Conservation (phyloP, 2,797 vertebrate species). For the Catostomus latipinnis region DNA sequence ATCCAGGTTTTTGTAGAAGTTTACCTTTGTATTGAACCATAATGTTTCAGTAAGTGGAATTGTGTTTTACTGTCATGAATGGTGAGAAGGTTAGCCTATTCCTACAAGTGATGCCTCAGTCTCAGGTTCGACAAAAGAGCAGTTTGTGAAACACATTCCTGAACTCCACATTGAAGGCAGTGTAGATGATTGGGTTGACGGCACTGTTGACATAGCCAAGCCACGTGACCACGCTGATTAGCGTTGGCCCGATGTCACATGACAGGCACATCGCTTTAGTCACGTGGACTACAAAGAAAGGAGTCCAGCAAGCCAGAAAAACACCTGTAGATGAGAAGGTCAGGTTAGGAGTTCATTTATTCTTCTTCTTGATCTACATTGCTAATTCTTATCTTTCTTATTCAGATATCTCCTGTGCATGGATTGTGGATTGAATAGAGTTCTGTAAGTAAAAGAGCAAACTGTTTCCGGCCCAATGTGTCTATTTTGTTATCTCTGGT, state of each 20-base stretch:
- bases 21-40: background rate
- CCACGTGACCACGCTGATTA: conserved; percentile 81
- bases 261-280: conserved; percentile 76
- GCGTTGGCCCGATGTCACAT: conserved; percentile 72
- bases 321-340: conserved; percentile 66
- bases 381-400: background rate
- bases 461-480: background rate
- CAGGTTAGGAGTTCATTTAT: background rate
- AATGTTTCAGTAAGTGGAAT: background rate
- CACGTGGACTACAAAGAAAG: conserved; percentile 80
- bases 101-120: background rate
- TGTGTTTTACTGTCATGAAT: background rate
- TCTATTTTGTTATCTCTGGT: background rate
- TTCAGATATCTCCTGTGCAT: background rate
- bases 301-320: conserved; percentile 81
- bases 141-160: conserved; percentile 79
- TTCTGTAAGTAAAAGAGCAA: background rate
- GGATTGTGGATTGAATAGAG: background rate
- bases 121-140: conserved; percentile 71
- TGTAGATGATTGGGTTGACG: conserved; percentile 81
- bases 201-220: conserved; percentile 82
- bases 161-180: conserved; percentile 78
- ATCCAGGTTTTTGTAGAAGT: background rate
- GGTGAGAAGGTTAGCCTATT: background rate
- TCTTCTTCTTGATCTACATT: background rate